These are phyloP conservation scores for Epistrophella euchroma DNA, from an alignment of 2,888 invertebrate genomes.

Conservation along the genomic window DNA sequence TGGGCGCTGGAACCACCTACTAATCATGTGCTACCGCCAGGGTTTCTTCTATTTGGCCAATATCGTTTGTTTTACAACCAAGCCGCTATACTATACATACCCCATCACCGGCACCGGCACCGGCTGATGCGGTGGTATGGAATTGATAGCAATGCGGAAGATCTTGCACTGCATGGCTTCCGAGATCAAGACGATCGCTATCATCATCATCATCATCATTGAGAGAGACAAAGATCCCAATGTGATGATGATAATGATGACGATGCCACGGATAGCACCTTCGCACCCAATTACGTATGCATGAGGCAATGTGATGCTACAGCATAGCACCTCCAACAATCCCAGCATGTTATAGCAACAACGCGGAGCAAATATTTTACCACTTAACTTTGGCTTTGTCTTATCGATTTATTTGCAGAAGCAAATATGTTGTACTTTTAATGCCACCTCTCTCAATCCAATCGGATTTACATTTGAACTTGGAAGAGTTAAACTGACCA, in stretches of 20 bases:
- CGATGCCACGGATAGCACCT: conserved; percentile 59
- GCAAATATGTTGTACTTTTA: conserved; percentile 14
- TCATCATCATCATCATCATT: too few species aligned
- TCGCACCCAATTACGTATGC: conserved; percentile 72
- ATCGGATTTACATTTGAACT: conserved; percentile 51
- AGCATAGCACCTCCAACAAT: neutral
- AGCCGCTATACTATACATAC: neutral
- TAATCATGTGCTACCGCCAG: conserved; percentile 4
- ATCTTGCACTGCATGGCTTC: conserved; percentile 31
- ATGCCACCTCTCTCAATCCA: neutral
- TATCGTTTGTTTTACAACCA: conserved; percentile 31
- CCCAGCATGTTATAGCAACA: neutral
- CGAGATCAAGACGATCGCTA: conserved; percentile 40
- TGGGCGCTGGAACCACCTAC: conserved; percentile 41
- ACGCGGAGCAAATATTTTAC: conserved; percentile 9
- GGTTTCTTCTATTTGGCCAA: neutral
- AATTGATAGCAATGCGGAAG: conserved; percentile 65
- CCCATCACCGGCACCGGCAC: neutral
- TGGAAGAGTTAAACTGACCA: conserved; percentile 11
- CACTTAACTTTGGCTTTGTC: conserved; percentile 49
- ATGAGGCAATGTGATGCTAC: conserved; percentile 20
- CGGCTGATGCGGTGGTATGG: neutral
- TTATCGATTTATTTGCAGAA: conserved; percentile 49
- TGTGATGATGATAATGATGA: conserved; percentile 27
- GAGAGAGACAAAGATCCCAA: conserved; percentile 26